Conservation (phyloP, 2,113 vertebrate genomes). For the Tyto alba region DNA sequence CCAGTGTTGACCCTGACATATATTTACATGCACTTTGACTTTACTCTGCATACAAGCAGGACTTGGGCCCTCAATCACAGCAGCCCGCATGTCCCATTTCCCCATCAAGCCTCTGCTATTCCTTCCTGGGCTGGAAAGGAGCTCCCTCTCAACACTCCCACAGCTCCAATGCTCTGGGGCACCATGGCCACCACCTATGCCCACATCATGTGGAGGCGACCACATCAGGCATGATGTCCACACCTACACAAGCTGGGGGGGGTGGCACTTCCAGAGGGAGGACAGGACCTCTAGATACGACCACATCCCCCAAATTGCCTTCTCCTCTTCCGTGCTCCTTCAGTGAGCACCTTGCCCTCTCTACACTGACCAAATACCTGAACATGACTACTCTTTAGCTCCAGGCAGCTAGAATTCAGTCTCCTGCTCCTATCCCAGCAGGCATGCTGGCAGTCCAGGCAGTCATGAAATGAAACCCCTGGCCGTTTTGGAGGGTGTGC, state of each 20-base stretch:
- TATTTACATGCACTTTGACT: neutral
- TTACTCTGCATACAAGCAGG: neutral
- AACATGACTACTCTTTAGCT: neutral
- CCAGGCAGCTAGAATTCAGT: neutral
- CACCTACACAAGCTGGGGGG: neutral
- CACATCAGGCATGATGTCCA: accelerated
- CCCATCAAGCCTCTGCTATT: neutral
- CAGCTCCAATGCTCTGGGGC: accelerated
- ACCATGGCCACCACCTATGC: neutral
- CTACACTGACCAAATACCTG: neutral
- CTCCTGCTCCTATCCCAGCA: neutral
- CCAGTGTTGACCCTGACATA: neutral
- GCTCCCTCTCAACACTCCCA: accelerated
- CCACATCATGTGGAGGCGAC: neutral
- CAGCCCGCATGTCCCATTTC: neutral
- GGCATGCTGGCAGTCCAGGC: neutral
- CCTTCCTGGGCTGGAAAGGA: neutral
- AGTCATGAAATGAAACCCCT: neutral
- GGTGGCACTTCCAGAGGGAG: neutral
- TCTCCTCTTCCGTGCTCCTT: neutral
- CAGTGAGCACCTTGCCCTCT: neutral
- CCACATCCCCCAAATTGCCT: neutral
- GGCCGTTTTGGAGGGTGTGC: accelerated
- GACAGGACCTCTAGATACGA: neutral
- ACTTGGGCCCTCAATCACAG: neutral